phyloP scores from a whole-genome alignment of 2,113 vertebrate species.

The Tichodroma muraria region DNA sequence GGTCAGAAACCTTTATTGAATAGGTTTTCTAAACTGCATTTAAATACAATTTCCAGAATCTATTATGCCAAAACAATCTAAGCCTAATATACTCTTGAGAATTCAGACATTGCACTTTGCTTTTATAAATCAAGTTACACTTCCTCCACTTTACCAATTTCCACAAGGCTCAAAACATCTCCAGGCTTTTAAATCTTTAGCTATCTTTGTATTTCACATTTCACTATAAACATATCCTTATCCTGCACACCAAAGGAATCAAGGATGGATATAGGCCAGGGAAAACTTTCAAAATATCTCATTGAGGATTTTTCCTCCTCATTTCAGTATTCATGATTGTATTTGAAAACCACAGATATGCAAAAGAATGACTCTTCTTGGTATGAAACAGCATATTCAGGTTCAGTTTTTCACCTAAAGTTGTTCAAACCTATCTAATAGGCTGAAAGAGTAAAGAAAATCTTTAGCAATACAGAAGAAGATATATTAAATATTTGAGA shows the following conservation, averaged over 20 bases:
- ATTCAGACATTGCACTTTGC: not conserved
- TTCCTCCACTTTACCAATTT: not conserved
- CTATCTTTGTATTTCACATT: not conserved
- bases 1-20: not conserved
- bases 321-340: not conserved
- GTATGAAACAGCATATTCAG: not conserved
- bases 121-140: not conserved
- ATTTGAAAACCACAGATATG: conserved; percentile 34
- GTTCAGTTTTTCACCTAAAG: not conserved
- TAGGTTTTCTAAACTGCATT: not conserved
- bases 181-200: not conserved
- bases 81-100: not conserved
- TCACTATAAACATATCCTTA: not conserved
- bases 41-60: not conserved
- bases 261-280: not conserved
- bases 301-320: not conserved
- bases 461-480: not conserved
- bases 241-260: not conserved
- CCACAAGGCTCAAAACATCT: not conserved
- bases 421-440: not conserved
- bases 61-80: not conserved
- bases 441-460: not conserved
- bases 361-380: not conserved
- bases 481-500: not conserved
- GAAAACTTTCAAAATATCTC: conserved; percentile 7